Evolutionary conservation across 2,888 invertebrate species (phyloP), one percentile per base, ranked within the genome.

Genomic region (Cantharis rufa): DNA sequence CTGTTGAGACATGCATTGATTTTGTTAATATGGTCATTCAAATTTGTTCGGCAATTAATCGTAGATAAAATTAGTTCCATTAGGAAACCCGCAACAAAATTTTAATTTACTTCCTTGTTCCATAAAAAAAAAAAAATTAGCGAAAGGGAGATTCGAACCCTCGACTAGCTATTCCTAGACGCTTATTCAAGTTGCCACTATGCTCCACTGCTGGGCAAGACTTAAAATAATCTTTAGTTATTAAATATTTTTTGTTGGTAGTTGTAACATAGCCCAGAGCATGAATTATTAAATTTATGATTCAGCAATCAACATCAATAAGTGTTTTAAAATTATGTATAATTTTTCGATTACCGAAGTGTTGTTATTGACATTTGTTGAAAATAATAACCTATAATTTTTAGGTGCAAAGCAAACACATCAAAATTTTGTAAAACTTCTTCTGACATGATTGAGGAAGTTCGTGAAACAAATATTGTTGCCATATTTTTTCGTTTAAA

Each of bases 1-100:
- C 82, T 81, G 82, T 75, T 80, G 73, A 77, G 79, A 80, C 79
- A 80, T 79, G 80, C 81, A 81, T 82, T 81, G 79, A 79, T 80
- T 81, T 78, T 72, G 21, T 71, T 77, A 79, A 79, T 74, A 62
- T 76, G 72, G 70, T 77, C 76, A 75, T 80, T 76, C 73, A 80
- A 81, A 78, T 78, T 77, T 79, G 74, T 79, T 74, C 24, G n/a
- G 13, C 62, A 32, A 69, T 76, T 76, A 76, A 69, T 76, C 27
- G 18, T 15, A 61, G 71, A 75, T 71, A 24, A n/a, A 48, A 48
- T 48, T 48, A 48, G 48, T 48, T 11, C 48, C 48, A 48, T 48
- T 32, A n/a, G n/a, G n/a, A n/a, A n/a, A n/a, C n/a, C n/a, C n/a
- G n/a, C n/a, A n/a, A n/a, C n/a, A n/a, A n/a, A n/a, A n/a, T n/a